Conservation (phyloP, 2,113 vertebrate species). For the Oncorhynchus mykiss region DNA sequence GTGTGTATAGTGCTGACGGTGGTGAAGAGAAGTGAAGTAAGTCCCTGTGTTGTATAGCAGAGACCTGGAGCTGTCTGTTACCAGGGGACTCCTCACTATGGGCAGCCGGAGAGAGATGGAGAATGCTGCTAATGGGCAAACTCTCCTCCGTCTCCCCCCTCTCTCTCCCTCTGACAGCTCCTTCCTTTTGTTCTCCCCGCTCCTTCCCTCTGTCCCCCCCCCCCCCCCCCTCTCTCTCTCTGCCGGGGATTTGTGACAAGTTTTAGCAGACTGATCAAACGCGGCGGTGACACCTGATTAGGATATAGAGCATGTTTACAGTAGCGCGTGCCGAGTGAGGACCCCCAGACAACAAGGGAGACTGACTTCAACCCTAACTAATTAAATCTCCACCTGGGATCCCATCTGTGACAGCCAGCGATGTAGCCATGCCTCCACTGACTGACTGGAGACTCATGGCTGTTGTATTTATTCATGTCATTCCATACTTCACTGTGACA, state of each 20-base stretch:
- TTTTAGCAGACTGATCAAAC: conserved; percentile 92
- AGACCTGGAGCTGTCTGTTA: conserved; percentile 68
- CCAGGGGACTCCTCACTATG: conserved; percentile 63
- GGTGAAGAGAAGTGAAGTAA: conserved; percentile 60
- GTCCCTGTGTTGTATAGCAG: conserved; percentile 69
- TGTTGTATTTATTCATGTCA: conserved; percentile 76
- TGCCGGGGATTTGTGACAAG: conserved; percentile 92
- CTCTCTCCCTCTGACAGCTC: conserved; percentile 84
- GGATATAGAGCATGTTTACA: conserved; percentile 89
- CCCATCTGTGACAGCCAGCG: conserved; percentile 81
- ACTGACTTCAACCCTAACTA: conserved; percentile 81
- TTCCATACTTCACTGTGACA: conserved; percentile 67
- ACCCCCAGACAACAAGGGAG: conserved; percentile 84
- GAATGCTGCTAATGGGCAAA: conserved; percentile 83
- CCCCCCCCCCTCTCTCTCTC: conserved; percentile 63
- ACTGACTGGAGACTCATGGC: conserved; percentile 57
- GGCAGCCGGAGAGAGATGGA: conserved; percentile 70
- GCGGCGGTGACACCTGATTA: conserved; percentile 90
- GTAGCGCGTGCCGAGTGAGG: conserved; percentile 78
- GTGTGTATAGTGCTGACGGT: conserved; percentile 51
- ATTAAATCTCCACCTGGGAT: conserved; percentile 95
- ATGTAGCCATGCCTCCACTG: too few species aligned
- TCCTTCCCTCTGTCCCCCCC: conserved; percentile 4
- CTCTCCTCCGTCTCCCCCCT: conserved; percentile 79
- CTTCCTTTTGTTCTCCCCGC: conserved; percentile 78